These are phyloP conservation scores for Poecilobothrus nobilitatus DNA, from an alignment of 2,888 invertebrate species.

Conservation along the genomic window DNA sequence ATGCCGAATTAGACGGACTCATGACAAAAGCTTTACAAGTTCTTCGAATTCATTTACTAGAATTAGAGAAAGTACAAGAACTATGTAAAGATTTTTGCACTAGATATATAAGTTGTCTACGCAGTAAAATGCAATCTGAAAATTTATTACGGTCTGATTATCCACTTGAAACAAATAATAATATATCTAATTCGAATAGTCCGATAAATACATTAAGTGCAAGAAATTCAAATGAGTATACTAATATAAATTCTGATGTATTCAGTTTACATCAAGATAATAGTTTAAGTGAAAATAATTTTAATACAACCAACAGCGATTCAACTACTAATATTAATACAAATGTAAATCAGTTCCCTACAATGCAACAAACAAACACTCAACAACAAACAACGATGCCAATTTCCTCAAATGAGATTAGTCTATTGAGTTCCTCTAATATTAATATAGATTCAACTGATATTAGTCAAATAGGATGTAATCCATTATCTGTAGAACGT, in stretches of 20 bases:
- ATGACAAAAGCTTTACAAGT: slow-evolving; percentile 87
- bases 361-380: background rate
- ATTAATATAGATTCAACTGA: slow-evolving; percentile 75
- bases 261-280: slow-evolving; percentile 4
- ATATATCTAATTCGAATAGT: slow-evolving; percentile 46
- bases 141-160: slow-evolving; percentile 75
- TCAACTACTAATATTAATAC: background rate
- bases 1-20: slow-evolving; percentile 91
- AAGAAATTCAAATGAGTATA: slow-evolving; percentile 28
- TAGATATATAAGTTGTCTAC: slow-evolving; percentile 82
- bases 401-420: background rate
- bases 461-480: slow-evolving; percentile 73
- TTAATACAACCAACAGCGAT: background rate
- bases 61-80: slow-evolving; percentile 86
- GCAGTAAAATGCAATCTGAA: slow-evolving; percentile 85
- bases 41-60: slow-evolving; percentile 80
- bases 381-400: background rate
- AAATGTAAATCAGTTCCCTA: background rate
- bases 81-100: slow-evolving; percentile 91
- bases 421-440: slow-evolving; percentile 34
- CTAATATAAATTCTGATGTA: slow-evolving; percentile 9
- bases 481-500: slow-evolving; percentile 44
- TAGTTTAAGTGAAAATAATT: slow-evolving; percentile 7
- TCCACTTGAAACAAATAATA: slow-evolving; percentile 43
- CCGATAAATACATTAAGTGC: slow-evolving; percentile 31